Conservation (phyloP, 2,113 vertebrate genomes). For the Anhinga anhinga region DNA sequence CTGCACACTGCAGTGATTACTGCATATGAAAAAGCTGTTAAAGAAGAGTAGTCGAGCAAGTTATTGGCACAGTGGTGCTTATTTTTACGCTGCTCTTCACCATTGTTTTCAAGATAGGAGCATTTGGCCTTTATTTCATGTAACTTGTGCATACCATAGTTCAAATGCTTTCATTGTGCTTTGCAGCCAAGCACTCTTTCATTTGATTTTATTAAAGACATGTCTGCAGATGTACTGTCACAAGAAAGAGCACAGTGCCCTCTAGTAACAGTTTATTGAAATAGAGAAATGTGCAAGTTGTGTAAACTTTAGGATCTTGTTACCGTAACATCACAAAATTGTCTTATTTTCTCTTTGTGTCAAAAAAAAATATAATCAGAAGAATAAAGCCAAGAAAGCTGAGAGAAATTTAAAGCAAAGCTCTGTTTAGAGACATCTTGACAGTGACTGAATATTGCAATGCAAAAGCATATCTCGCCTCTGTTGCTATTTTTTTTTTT, state of each 20-base stretch:
- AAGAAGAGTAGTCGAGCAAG: conserved; percentile 46
- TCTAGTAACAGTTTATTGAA: conserved; percentile 42
- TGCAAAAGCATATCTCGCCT: not conserved
- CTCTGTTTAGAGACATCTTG: not conserved
- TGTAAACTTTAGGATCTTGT: not conserved
- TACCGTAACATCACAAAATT: not conserved
- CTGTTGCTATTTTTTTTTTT: conserved; percentile 5
- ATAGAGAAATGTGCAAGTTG: not conserved
- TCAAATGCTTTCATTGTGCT: conserved; percentile 51
- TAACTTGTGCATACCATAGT: conserved; percentile 39
- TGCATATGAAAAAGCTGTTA: conserved; percentile 32
- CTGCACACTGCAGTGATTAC: not conserved
- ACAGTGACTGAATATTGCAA: not conserved
- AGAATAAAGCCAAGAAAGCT: not conserved
- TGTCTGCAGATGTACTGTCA: not conserved
- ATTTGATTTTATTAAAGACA: conserved; percentile 15
- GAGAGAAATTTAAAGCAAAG: not conserved
- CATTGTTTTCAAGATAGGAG: conserved; percentile 36
- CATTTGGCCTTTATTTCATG: conserved; percentile 56
- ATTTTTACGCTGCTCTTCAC: not conserved
- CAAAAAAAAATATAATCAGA: not conserved
- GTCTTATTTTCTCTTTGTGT: not conserved
- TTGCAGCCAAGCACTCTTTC: not conserved
- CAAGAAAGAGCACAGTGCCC: conserved; percentile 63
- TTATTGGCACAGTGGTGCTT: conserved; percentile 39